Base-by-base conservation (phyloP, 2,113 vertebrate species). In the Sapayoa aenigma region DNA sequence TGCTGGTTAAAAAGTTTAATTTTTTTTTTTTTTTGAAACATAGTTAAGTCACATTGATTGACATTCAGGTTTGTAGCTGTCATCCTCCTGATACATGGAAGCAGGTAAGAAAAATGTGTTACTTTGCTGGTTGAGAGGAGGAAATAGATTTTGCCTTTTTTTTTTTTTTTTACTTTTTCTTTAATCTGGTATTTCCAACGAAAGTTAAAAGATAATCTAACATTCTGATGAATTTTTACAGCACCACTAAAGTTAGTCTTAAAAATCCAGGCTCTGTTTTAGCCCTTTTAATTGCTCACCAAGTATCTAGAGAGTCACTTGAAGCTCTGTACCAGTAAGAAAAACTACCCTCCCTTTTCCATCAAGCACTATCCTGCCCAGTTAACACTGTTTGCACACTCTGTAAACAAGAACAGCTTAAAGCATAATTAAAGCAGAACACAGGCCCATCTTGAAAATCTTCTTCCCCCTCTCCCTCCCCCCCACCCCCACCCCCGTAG, bases 331-430 rank as follows among this genome's bases (percentile, higher is more conserved):
- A 97, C 95, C 95, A 96, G 63, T 96, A 95, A 90, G 87, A 95
- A 96, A 96, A 95, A 91, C 88, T 81, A 90, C 79, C 82, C 91
- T 91, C 94, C 67, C 94, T 91, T 92, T 91, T 83, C 88, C 5
- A 6, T 87, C 93, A 96, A 92, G 85, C 94, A 74, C 75, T 91
- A 87, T 84, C 94, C 91, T 95, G 86, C 91, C 91, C 89, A 92
- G 74, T 66, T 95, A 97, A 98, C 95, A 97, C 96, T 97, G 94
- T 93, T 96, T 96, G 89, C 91, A 96, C 91, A 92, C 90, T 96
- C 95, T 96, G 96, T 98, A 97, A 98, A 97, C 97, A 97, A 97
- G 95, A 96, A 95, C 86, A 96, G 94, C 87, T 97, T 97, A 97
- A 97, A 96, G 95, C 89, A 82, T 95, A 97, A 95, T 95, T 97